phyloP scores from a whole-genome alignment of 2,797 vertebrate species.

The Clarias pachynema region DNA sequence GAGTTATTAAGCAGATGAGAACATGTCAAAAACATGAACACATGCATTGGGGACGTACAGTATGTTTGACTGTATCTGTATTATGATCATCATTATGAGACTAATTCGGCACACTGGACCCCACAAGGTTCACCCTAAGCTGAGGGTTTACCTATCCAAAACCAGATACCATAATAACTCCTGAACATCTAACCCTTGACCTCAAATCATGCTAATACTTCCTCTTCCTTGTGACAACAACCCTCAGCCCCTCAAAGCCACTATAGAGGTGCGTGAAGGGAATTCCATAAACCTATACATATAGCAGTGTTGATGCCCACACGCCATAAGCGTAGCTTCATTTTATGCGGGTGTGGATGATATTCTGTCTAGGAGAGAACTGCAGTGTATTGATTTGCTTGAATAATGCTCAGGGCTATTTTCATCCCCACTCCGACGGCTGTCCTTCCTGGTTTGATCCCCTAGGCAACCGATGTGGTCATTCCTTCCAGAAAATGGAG shows the following conservation, averaged over 20 bases:
- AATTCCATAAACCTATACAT: conserved; percentile 32
- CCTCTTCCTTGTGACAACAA: conserved; percentile 50
- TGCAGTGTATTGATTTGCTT: conserved; percentile 59
- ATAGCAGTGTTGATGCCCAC: conserved; percentile 10
- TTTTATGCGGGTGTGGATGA: conserved; percentile 33
- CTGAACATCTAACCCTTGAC: conserved; percentile 54
- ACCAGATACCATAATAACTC: conserved; percentile 54
- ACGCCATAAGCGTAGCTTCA: not conserved
- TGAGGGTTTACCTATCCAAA: conserved; percentile 48
- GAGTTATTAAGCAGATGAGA: not conserved
- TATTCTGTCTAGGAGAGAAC: conserved; percentile 41
- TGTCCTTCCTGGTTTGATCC: conserved; percentile 63
- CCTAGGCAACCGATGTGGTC: conserved; percentile 63
- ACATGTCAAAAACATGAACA: not conserved
- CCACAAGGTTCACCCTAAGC: conserved; percentile 48
- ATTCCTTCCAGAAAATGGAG: conserved; percentile 65
- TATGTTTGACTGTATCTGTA: not conserved
- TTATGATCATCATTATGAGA: not conserved
- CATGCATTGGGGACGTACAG: not conserved
- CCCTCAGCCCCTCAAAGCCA: conserved; percentile 30
- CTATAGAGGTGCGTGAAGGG: conserved; percentile 19
- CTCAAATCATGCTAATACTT: conserved; percentile 57
- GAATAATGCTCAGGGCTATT: conserved; percentile 55
- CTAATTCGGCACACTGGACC: conserved; percentile 28
- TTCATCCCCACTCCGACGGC: conserved; percentile 52